Conservation (phyloP, 2,797 vertebrate species). For the Sebastes iracundus region DNA sequence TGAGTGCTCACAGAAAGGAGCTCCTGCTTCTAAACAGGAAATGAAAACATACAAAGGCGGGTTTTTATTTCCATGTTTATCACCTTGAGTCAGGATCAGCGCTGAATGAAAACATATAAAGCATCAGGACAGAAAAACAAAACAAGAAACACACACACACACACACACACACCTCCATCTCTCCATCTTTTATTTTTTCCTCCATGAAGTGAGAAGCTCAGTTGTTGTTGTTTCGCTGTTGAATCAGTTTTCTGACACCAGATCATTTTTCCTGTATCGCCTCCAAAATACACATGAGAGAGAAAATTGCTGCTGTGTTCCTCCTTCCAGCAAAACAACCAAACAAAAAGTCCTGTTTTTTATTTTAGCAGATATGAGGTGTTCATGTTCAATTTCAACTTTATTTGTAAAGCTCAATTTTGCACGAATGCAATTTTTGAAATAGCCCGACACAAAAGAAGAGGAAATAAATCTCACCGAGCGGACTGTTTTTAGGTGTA, state of each 20-base stretch:
- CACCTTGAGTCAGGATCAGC: slow-evolving; percentile 65
- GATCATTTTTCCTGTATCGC: slow-evolving; percentile 45
- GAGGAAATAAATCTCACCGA: no score
- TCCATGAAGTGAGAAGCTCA: slow-evolving; percentile 33
- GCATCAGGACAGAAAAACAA: slow-evolving; percentile 39
- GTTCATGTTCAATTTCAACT: slow-evolving; percentile 31
- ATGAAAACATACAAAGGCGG: slow-evolving; percentile 64
- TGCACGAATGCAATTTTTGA: slow-evolving; percentile 3
- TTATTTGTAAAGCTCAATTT: slow-evolving; percentile 37
- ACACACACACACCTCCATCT: slow-evolving; percentile 26
- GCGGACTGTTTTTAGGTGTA: no score
- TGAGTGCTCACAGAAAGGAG: slow-evolving; percentile 32
- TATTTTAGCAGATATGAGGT: not conserved
- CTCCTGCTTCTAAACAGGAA: slow-evolving; percentile 36
- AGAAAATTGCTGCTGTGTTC: slow-evolving; percentile 49
- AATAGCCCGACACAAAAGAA: not conserved
- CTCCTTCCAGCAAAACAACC: slow-evolving; percentile 22
- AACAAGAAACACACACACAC: slow-evolving; percentile 22
- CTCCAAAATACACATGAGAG: slow-evolving; percentile 51
- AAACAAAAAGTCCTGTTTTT: not conserved
- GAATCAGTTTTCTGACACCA: slow-evolving; percentile 61
- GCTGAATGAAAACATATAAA: slow-evolving; percentile 48
- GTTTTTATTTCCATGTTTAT: slow-evolving; percentile 71
- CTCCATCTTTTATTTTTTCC: not conserved
- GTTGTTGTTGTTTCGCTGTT: slow-evolving; percentile 30